Base-by-base conservation (phyloP, 2,888 invertebrate genomes). In the Ochlodes sylvanus region DNA sequence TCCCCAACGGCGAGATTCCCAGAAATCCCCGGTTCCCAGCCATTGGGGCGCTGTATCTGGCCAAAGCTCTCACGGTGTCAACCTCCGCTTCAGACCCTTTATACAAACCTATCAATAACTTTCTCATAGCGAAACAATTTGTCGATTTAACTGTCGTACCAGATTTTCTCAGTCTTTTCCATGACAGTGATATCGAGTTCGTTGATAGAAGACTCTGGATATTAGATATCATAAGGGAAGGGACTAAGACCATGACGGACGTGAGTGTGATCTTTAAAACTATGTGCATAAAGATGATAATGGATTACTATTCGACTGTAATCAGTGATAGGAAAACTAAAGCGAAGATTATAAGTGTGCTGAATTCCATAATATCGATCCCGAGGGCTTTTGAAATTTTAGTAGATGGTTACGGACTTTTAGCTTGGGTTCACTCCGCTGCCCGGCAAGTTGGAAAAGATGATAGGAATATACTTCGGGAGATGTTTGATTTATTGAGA, bases 81-180 rank as follows among this genome's bases (percentile, higher is more conserved):
- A 95, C 96, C 0, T 95, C 96, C 70, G 97, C 98, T 0, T 94
- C 95, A 50, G 95, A 97, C 77, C 94, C 96, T 0, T 94, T 98
- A 76, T 98, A 97, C 85, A 94, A 95, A 74, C 95, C 96, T 0
- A 90, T 98, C n/a, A 96, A 96, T 80, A 94, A 95, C 77, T 98
- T 96, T 84, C 88, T 98, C 44, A 94, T 96, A 78, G 95, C 97
- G 1, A 98, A 97, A 84, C 95, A 96, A 12, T 94, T 94, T 9
- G 94, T 98, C 15, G 96, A 98, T 80, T 90, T 98, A 15, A 94
- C 95, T 14, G 94, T 95, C 3, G 96, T 98, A n/a, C 98, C 98
- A 0, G 98, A 98, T 82, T 96, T 98, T 79, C 95, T 97, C 70
- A 96, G 96, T 63, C 94, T 98, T 44, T 96, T 98, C 80, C 96